Conservation (phyloP, 2,797 vertebrate genomes). For the Synanceia verrucosa region DNA sequence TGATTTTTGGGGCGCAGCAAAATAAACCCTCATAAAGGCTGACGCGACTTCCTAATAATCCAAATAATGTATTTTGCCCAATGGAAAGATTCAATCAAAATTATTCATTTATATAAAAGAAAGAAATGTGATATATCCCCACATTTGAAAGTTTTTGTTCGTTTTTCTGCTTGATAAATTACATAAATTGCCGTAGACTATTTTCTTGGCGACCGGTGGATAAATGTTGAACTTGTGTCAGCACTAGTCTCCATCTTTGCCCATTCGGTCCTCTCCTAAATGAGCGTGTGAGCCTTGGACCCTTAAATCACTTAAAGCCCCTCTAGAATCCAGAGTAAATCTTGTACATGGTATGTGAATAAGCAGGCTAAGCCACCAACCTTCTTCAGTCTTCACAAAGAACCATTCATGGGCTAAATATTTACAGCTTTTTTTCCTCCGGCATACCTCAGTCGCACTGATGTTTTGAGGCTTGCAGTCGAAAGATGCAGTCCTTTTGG, state of each 20-base stretch:
- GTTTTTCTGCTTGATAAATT: not conserved
- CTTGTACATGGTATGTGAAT: conserved; percentile 54
- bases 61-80: not conserved
- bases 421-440: conserved; percentile 15
- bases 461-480: conserved; percentile 16
- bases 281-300: not conserved
- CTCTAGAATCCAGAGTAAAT: conserved; percentile 49
- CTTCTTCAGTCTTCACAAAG: conserved; percentile 57
- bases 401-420: conserved; percentile 59
- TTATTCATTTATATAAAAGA: not conserved
- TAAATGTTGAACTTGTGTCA: not conserved
- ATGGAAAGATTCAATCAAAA: not conserved
- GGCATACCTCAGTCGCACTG: conserved; percentile 18
- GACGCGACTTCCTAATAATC: not conserved
- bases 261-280: not conserved
- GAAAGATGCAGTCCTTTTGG: not conserved
- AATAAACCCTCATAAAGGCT: not conserved
- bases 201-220: not conserved
- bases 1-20: too few relatives aligned
- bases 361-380: conserved; percentile 53
- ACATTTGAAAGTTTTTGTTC: not conserved
- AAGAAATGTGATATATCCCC: not conserved
- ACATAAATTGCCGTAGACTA: not conserved
- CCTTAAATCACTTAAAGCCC: conserved; percentile 29
- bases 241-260: not conserved